Base-by-base conservation (phyloP, 2,888 invertebrate species). In the Drosophila meridionalis region DNA sequence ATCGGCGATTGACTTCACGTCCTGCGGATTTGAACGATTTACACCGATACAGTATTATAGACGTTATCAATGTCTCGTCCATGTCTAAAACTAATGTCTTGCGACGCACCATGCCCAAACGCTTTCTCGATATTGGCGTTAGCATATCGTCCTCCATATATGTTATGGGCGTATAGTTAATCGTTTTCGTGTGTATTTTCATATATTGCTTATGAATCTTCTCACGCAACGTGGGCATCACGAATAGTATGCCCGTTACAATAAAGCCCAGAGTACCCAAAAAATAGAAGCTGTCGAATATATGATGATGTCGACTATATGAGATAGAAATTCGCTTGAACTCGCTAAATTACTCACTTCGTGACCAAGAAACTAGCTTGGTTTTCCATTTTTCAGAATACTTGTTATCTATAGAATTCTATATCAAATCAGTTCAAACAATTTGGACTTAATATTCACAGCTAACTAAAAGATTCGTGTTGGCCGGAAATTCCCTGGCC, bases 31-130 rank as follows among this genome's bases (percentile, higher is more conserved):
- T 0, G 4, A 8, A 3, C 8, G 34, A 8, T 3, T 34, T 45
- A 9, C 0, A 0, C 14, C 40, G 12, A 20, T 50, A 48, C 12
- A 57, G 9, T 3, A 69, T 38, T 1, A 64, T 32, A 2, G 83
- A 53, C 0, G 63, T 38, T 0, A 85, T 70, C 20, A 85, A 14
- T 0, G 84, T 84, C 12, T 78, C 73, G 32, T 85, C 84, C 84
- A 86, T 76, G 8, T 86, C 86, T 2, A 86, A 53, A 0, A 86
- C 55, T 0, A 86, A 48, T 0, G 77, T 86, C 32, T 85, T 85
- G 20, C 69, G 80, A 0, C 34, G 34, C 7, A 85, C 76, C 0
- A 57, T n/a, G 0, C 0, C 0, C 14, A 85, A 58, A 0, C 80
- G 68, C 0, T 58, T 55, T 14, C 4, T 53, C 6, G 76, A 80